These are phyloP conservation scores for Anastatus disparis DNA, from an alignment of 1,140 invertebrate genomes.

Conservation along the genomic window DNA sequence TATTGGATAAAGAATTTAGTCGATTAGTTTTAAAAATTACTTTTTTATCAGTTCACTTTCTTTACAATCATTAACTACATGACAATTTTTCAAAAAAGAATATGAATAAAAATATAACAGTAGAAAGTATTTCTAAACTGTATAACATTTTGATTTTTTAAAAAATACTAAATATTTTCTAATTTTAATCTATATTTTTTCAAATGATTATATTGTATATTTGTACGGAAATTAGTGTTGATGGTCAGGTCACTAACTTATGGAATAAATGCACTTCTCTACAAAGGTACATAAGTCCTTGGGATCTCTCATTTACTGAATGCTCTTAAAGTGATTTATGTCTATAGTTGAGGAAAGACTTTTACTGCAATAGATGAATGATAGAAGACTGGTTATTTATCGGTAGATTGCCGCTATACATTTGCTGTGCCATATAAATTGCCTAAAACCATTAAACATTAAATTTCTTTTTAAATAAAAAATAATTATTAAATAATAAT, in stretches of 20 bases:
- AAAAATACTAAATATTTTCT: slow-evolving; percentile 12
- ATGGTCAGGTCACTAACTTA: slow-evolving; percentile 2
- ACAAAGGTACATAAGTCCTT: background rate
- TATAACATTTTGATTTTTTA: background rate
- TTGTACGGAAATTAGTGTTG: background rate
- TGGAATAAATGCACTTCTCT: slow-evolving; percentile 25
- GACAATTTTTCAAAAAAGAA: background rate
- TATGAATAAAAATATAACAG: background rate
- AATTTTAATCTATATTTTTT: background rate
- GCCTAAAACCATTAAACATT: slow-evolving; percentile 4
- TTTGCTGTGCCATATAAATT: slow-evolving; percentile 17
- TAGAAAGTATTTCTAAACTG: slow-evolving; percentile 6
- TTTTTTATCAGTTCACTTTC: background rate
- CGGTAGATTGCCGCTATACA: slow-evolving; percentile 2
- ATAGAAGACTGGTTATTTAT: slow-evolving; percentile 15
- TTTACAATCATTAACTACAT: background rate
- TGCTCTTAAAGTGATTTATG: slow-evolving; percentile 20
- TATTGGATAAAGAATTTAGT: background rate
- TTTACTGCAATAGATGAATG: background rate
- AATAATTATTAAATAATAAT: too few species aligned
- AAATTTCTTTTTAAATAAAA: too few species aligned
- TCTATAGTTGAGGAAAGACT: background rate
- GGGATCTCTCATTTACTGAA: background rate
- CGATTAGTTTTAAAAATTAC: background rate
- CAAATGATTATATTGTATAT: background rate